These are phyloP conservation scores for Elegia similella DNA, from an alignment of 2,888 invertebrate species.

Conservation along the genomic window DNA sequence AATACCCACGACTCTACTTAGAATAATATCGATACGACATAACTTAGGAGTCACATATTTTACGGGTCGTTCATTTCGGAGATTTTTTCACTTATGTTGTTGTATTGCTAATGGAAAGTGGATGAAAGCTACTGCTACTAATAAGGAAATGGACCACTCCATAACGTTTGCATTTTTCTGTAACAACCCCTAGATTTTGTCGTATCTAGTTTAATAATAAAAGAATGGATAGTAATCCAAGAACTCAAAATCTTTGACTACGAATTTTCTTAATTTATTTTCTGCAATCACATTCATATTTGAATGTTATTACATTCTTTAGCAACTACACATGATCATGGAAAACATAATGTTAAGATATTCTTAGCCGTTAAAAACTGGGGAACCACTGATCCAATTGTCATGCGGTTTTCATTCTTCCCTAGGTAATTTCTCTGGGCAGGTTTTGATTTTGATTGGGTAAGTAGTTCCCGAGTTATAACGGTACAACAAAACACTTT, in stretches of 20 bases:
- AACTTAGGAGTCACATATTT: no score
- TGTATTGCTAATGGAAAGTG: no score
- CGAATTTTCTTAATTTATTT: neutral
- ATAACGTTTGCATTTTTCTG: no score
- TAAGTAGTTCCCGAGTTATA: slow-evolving; percentile 17
- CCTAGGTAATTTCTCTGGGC: slow-evolving; percentile 16
- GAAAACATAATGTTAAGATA: neutral
- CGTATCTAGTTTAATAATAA: no score
- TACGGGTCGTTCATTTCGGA: no score
- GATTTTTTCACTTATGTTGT: no score
- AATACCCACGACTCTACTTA: no score
- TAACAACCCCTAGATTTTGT: no score
- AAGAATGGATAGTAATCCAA: neutral
- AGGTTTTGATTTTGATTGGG: slow-evolving; percentile 17
- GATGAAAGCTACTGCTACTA: no score
- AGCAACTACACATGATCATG: neutral
- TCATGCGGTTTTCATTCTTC: slow-evolving; percentile 16
- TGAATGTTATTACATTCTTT: neutral
- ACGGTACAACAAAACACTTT: slow-evolving; percentile 11
- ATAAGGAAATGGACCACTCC: no score
- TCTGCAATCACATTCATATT: neutral
- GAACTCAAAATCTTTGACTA: neutral
- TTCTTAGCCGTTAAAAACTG: slow-evolving; percentile 12
- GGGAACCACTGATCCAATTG: slow-evolving; percentile 18
- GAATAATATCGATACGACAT: no score